Evolutionary conservation across 2,797 vertebrate genomes (phyloP), one percentile per base, ranked within the genome.

Genomic region (Catamblyrhynchus diadema): DNA sequence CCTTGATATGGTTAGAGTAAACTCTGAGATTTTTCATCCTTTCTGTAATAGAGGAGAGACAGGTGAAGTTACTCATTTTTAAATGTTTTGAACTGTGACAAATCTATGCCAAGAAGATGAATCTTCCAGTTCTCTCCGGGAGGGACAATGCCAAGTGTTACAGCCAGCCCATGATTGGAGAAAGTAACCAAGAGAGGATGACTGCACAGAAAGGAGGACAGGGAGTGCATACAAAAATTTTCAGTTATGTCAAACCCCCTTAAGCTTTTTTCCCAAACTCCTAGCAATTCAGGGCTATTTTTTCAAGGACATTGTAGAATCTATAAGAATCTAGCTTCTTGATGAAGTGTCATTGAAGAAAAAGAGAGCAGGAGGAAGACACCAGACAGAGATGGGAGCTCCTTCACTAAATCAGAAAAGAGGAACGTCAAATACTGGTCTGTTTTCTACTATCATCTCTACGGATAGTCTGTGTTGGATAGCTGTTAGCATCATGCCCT

Each of bases 51-150:
- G 9, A 85, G 48, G 24, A 89, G 61, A 83, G 32, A 54, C 0
- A 1, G 18, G 27, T 47, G 17, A 70, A 71, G 19, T 64, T 80
- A 65, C 1, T 69, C 0, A 35, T 62, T 83, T 87, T 78, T 3
- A 59, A 62, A 35, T 47, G 28, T 22, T 94, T 78, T 83, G 57
- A 88, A 72, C 37, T 79, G 35, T 44, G 35, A 93, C 32, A 83
- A 91, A 90, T 33, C 54, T 69, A 19, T 72, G 82, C 65, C 90
- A 88, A 69, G 60, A 64, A 65, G 51, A 50, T 86, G n/a, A 88
- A 6, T 54, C 24, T 84, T 81, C 30, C 28, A 35, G 15, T 60
- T 86, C 15, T 74, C n/a, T 13, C 84, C 9, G 7, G 57, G 37
- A 62, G 22, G 22, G 37, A 64, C 27, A 67, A 42, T 64, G 56